These are phyloP conservation scores for Notoglanidium macrostoma DNA, from an alignment of 2,797 vertebrate species.

Conservation along the genomic window DNA sequence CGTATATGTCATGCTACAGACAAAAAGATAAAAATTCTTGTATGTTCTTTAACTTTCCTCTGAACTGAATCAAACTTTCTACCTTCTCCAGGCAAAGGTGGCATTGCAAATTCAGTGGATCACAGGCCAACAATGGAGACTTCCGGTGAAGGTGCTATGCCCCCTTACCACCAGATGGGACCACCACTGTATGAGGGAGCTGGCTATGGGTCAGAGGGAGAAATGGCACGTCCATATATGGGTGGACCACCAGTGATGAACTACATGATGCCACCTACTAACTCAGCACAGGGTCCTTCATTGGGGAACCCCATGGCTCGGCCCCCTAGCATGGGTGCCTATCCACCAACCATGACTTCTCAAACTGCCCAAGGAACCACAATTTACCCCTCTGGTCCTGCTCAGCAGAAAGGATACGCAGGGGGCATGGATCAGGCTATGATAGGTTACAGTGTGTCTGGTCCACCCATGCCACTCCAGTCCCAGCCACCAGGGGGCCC, in stretches of 20 bases:
- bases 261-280: conserved; percentile 86
- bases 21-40: not conserved
- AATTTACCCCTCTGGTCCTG: conserved; percentile 77
- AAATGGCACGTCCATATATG: conserved; percentile 85
- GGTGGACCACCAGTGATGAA: conserved; percentile 77
- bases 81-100: conserved; percentile 77
- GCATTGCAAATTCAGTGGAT: conserved; percentile 78
- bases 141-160: conserved; percentile 79
- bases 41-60: not conserved
- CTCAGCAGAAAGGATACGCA: conserved; percentile 85
- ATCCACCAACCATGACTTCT: conserved; percentile 72
- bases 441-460: conserved; percentile 82
- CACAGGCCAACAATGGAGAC: conserved; percentile 86
- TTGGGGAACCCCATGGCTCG: conserved; percentile 84
- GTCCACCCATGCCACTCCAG: conserved; percentile 83
- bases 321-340: conserved; percentile 77
- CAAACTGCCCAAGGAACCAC: conserved; percentile 69
- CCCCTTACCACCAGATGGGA: conserved; percentile 86
- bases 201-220: conserved; percentile 82
- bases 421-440: conserved; percentile 81
- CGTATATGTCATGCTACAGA: not conserved
- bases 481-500: conserved; percentile 76
- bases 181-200: conserved; percentile 83
- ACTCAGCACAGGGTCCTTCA: conserved; percentile 76
- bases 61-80: not conserved